Base-by-base conservation (phyloP, 2,797 vertebrate species). In the Phoebastria nigripes region DNA sequence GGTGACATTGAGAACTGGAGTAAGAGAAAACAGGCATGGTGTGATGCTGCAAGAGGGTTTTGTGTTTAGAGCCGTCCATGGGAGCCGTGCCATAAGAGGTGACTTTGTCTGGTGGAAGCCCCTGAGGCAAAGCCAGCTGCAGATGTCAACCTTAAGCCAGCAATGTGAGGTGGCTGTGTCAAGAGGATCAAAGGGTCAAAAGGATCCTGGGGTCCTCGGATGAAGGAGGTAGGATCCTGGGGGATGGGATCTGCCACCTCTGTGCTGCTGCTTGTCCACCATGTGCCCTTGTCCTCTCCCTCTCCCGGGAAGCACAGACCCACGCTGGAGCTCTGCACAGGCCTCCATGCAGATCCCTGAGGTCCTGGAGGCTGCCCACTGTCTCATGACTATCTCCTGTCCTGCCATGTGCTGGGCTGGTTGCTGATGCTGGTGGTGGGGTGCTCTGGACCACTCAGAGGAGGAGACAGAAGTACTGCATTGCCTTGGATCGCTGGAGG, bases 291-390 rank as follows among this genome's bases (percentile, higher is more conserved):
- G 54, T 71, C 21, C 33, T 52, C 13, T 61, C 49, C 10, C 25
- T 76, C 20, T 72, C 62, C 74, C n/a, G 59, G 35, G 59, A 86
- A 52, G 76, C 20, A 56, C 19, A 49, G 46, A 24, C 11, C 13
- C 25, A 29, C 0, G 0, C 6, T 16, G 67, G 51, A 89, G 47
- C 19, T 91, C 26, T 47, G 42, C 51, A 70, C 10, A 26, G 55
- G 15, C 16, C 8, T 62, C 52, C 7, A 3, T 15, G 37, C 31
- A 56, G 52, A 52, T 63, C 39, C 33, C 28, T 0, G 0, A 49
- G 39, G 33, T n/a, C 67, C 55, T 52, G 51, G n/a, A 41, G 42
- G 37, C 39, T 93, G 28, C 22, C 31, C 35, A 20, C 5, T 46
- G 21, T n/a, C 46, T 87, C 46, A 6, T 70, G 29, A 11, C 41